Base-by-base conservation (phyloP, 1,140 invertebrate genomes). In the Brachionus manjavacas region DNA sequence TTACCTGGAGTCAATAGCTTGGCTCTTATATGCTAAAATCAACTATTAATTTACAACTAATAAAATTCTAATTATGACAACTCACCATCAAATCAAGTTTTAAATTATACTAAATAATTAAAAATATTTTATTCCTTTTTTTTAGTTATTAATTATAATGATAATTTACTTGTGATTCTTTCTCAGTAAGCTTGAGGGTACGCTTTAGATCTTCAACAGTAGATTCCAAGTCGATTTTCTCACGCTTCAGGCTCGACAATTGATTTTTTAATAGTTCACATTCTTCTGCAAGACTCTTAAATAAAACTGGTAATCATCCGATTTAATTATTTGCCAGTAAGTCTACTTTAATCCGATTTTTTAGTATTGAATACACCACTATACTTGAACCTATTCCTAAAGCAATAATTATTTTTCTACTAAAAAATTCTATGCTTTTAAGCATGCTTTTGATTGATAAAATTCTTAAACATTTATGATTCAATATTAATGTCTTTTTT, bases 31-130 rank as follows among this genome's bases (percentile, higher is more conserved):
- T 81, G 79, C 79, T 81, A 23, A 20, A 64, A 8, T 8, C 12
- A 9, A 1, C 11, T 4, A 12, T 79, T 79, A 49, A 4, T 49
- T 79, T 49, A 49, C 23, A 39, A 35, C 60, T 70, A 52, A 16
- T 6, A 3, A 31, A 55, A 31, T 41, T 68, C 12, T 39, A 81
- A 41, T 43, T 12, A 9, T 41, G 11, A 14, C n/a, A 46, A 35
- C 28, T 81, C 64, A 81, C 79, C 79, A 81, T 81, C 46, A 81
- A 46, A 20, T 81, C 79, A 23, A 81, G 52, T 46, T 81, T 81
- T 60, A 81, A 68, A 81, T 81, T 81, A 43, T 81, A 81, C 79
- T 81, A 35, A 81, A 31, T 14, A 20, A 23, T 39, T 39, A 35
- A 41, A 14, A 35, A 11, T 81, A 25, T 28, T 41, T 25, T 14